phyloP scores from a whole-genome alignment of 2,888 invertebrate species.

The Drosophila nigritarsus region DNA sequence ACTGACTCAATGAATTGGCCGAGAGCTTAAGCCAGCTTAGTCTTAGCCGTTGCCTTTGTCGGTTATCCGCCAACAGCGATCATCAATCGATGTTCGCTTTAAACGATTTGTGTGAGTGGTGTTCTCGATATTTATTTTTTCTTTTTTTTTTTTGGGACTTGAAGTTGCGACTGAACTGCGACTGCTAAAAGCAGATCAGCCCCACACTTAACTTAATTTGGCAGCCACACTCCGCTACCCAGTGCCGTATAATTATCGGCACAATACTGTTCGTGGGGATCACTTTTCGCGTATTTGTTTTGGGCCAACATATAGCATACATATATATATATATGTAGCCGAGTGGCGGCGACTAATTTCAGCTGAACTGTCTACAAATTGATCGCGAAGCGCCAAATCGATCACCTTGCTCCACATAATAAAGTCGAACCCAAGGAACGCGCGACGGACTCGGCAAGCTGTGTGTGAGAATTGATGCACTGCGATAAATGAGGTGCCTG shows the following conservation, averaged over 20 bases:
- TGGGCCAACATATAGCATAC: constrained; percentile 17
- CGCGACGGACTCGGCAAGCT: constrained; percentile 31
- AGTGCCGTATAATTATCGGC: constrained; percentile 80
- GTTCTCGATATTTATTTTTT: constrained; percentile 35
- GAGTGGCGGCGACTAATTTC: constrained; percentile 64
- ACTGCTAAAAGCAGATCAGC: constrained; percentile 77
- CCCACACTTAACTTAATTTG: constrained; percentile 85
- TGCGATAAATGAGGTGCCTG: constrained; percentile 48
- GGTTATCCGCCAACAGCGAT: constrained; percentile 74
- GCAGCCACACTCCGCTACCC: constrained; percentile 77
- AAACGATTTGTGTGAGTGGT: constrained; percentile 74
- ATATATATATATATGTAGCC: background rate
- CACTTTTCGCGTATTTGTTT: constrained; percentile 72
- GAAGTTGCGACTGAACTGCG: constrained; percentile 26
- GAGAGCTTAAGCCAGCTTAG: constrained; percentile 47
- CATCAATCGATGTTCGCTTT: constrained; percentile 72
- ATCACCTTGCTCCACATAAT: constrained; percentile 83
- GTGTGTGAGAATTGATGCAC: constrained; percentile 73
- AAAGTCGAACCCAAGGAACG: constrained; percentile 62
- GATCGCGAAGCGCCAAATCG: constrained; percentile 85
- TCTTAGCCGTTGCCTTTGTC: constrained; percentile 56
- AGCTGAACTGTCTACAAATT: constrained; percentile 82
- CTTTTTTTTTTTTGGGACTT: constrained; percentile 18
- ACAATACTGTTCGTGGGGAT: constrained; percentile 68
- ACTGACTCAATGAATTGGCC: constrained; percentile 63